phyloP scores from a whole-genome alignment of 2,888 invertebrate genomes.

The Gymnoscelis rufifasciata region DNA sequence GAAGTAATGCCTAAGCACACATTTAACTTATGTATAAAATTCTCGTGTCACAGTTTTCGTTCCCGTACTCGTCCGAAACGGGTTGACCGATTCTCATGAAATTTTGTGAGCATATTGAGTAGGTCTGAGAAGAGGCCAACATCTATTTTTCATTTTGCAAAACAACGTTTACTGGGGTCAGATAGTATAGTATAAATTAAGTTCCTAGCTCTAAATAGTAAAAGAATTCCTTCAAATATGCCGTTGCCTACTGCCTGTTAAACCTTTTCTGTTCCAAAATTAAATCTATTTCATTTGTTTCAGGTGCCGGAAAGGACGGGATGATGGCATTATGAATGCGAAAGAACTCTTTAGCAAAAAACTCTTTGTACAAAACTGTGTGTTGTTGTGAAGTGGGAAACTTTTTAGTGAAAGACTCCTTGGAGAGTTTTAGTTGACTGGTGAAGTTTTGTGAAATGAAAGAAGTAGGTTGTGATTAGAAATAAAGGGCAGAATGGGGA shows the following conservation, averaged over 20 bases:
- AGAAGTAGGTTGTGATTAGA: constrained; percentile 32
- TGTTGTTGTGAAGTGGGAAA: constrained; percentile 21
- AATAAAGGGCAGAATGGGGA: constrained; percentile 47
- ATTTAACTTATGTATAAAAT: too few species aligned
- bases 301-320: constrained; percentile 41
- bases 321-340: constrained; percentile 24
- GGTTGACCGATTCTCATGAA: too few species aligned
- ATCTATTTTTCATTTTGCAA: too few species aligned
- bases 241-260: not conserved
- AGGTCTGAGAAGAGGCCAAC: too few species aligned
- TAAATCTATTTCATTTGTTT: constrained; percentile 51
- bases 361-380: not conserved
- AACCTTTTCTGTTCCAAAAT: not conserved
- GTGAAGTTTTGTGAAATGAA: constrained; percentile 31
- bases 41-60: too few species aligned
- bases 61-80: too few species aligned
- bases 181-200: too few species aligned
- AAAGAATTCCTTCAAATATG: too few species aligned
- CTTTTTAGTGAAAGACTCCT: not conserved
- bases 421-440: not conserved
- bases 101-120: too few species aligned
- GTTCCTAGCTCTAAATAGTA: too few species aligned
- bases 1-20: too few species aligned
- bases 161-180: too few species aligned
- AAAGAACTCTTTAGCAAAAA: constrained; percentile 2